Evolutionary conservation across 2,797 vertebrate genomes (phyloP), one percentile per base, ranked within the genome.

Genomic region (Pteropus rufus): DNA sequence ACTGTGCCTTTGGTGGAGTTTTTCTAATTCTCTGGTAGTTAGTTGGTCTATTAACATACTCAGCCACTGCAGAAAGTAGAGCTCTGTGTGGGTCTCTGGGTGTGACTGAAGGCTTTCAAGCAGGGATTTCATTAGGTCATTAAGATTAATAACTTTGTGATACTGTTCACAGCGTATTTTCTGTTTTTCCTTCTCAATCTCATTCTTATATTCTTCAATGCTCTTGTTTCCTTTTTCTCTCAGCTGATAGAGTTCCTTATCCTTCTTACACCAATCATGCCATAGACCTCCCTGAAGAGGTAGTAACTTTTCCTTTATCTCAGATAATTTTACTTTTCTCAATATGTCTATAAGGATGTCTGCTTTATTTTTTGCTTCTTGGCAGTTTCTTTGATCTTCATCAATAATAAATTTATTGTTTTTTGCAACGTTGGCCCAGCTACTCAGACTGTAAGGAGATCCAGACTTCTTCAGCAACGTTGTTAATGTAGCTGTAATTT

Each of bases 231-330:
- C 97, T 70, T 96, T 98, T 52, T 94, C 69, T 52, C 90, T 97
- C 14, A 98, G 96, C 62, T 91, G 87, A 84, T 98, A 96, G 34
- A 97, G 84, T 56, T 98, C 97, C 95, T 98, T 98, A 60, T 98
- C 98, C 70, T 95, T 98, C 94, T 89, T 93, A 92, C 98, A 98
- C 98, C 98, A 99, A 1, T 96, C 31, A 41, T 97, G 96, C 98
- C 98, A 99, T 65, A 98, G 73, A 70, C 94, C 15, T 46, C 98
- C 98, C 76, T 99, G 98, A 85, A 98, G 98, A 6, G 98, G 98
- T 3, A 99, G 84, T 49, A 98, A 91, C 36, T 0, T 92, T 5
- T 97, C 89, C 92, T 99, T 98, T 10, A 98, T 95, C 1, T 94
- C n/a, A 24, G 92, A 77, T 70, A 98, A 49, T 1, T 97, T 31